Conservation (phyloP, 2,797 vertebrate genomes). For the Hephaestus fuliginosus region DNA sequence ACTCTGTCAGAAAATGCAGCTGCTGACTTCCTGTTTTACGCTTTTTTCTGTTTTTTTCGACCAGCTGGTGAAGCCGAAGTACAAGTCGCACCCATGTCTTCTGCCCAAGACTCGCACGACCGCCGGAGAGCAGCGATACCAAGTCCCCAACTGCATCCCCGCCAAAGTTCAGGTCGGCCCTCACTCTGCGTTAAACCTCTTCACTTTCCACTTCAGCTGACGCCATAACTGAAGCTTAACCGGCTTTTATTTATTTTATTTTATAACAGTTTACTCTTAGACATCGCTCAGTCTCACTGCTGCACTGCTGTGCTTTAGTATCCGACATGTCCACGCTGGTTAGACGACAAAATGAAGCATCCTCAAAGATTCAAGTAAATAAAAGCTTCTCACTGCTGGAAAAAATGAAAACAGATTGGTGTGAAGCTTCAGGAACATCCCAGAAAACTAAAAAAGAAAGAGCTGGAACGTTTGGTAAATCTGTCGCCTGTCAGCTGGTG, state of each 20-base stretch:
- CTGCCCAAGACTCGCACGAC: constrained; percentile 95
- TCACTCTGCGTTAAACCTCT: not conserved
- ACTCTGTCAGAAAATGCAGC: not conserved
- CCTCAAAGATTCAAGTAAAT: no score
- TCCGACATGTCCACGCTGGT: not conserved
- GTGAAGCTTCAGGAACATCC: not conserved
- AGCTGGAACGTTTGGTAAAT: not conserved
- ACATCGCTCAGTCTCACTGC: not conserved
- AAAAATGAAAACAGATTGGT: not conserved
- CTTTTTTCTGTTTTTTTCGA: not conserved
- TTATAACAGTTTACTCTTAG: not conserved
- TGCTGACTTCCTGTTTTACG: not conserved
- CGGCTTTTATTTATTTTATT: no score
- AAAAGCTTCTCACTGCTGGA: not conserved
- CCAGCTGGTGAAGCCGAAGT: constrained; percentile 92
- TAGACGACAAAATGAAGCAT: not conserved
- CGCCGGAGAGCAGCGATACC: constrained; percentile 89
- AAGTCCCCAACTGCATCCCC: constrained; percentile 87
- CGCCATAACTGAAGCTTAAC: no score
- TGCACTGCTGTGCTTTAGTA: not conserved
- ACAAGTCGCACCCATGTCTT: constrained; percentile 93
- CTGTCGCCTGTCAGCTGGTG: no score
- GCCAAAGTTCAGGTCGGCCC: constrained; percentile 90
- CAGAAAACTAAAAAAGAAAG: not conserved
- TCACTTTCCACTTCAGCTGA: not conserved